Base-by-base conservation (phyloP, 2,113 vertebrate species). In the Pogona vitticeps region DNA sequence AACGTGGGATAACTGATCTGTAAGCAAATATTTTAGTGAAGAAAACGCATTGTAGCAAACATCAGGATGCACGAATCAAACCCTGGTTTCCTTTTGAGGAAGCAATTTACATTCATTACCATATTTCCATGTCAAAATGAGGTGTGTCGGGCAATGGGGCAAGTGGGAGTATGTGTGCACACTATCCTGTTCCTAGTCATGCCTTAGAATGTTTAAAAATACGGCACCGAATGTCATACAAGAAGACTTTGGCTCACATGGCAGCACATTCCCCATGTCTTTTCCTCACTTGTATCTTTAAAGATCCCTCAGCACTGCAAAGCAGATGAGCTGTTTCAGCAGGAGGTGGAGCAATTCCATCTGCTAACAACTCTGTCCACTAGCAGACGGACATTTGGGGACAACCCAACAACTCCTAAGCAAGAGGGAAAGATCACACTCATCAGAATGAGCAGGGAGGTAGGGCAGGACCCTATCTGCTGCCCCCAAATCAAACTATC, bases 1-100 rank as follows among this genome's bases (percentile, higher is more conserved):
- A 89, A 78, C 93, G 65, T 86, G 89, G 96, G 93, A 40, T 94
- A 85, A 94, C 76, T 95, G 88, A 92, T 93, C 84, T 86, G 80
- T 28, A 88, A 90, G 85, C 46, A 91, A 85, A 92, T 90, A 88
- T 78, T 89, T 68, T 90, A 90, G 94, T 89, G 90, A 91, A 90
- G 86, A 86, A 82, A 93, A 93, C 90, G 86, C 46, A 92, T 20
- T 31, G 76, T 88, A 92, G 83, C 89, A 84, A 91, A 86, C 83
- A 91, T 28, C 65, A 42, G 38, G 2, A 67, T 67, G 7, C 65
- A 68, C 13, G 40, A 18, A 46, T 67, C 67, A 81, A 67, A 67
- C 79, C 36, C 21, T 31, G 17, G 40, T 68, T 21, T n/a, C 40
- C 40, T 76, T 36, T 4, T 46, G 23, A 46, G 40, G 23, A 46